Conservation (phyloP, 23 tunicate species). For the Trididemnum miniatum region DNA sequence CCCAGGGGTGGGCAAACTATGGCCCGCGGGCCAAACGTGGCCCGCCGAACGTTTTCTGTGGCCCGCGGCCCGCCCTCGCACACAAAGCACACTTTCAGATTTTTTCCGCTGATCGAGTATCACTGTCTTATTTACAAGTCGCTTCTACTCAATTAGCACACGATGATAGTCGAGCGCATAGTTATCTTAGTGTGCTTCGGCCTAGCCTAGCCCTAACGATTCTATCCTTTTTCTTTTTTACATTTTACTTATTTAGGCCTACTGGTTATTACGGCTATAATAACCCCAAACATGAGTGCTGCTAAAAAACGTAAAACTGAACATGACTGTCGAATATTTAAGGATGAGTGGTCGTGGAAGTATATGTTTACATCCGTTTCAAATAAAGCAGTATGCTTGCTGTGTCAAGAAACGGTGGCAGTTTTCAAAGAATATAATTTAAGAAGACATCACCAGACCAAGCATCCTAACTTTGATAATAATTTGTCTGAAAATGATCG, state of each 20-base stretch:
- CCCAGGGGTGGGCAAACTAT: too few relatives aligned
- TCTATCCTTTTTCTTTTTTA: too few relatives aligned
- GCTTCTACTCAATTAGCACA: too few relatives aligned
- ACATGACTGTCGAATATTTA: slow-evolving; percentile 26
- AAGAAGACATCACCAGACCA: slow-evolving; percentile 38
- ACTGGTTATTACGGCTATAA: neutral
- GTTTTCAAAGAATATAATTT: slow-evolving; percentile 58
- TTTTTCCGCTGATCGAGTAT: too few relatives aligned
- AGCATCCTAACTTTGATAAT: slow-evolving; percentile 32
- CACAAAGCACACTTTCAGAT: too few relatives aligned
- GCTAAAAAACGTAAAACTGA: slow-evolving; percentile 21
- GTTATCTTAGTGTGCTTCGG: too few relatives aligned
- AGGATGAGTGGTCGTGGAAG: slow-evolving; percentile 8
- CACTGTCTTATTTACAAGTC: too few relatives aligned
- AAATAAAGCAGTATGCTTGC: slow-evolving; percentile 35
- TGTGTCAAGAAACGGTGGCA: slow-evolving; percentile 32
- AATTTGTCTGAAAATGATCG: slow-evolving; percentile 25
- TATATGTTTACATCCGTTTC: slow-evolving; percentile 12
- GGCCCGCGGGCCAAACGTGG: too few relatives aligned
- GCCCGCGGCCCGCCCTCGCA: too few relatives aligned
- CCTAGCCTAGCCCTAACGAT: too few relatives aligned
- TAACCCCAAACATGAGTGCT: slow-evolving; percentile 17
- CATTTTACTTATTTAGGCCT: neutral
- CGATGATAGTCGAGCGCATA: too few relatives aligned
- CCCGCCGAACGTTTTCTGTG: too few relatives aligned